phyloP scores from a whole-genome alignment of 1,140 invertebrate genomes.

The Gyrodactylus bullatarudis region DNA sequence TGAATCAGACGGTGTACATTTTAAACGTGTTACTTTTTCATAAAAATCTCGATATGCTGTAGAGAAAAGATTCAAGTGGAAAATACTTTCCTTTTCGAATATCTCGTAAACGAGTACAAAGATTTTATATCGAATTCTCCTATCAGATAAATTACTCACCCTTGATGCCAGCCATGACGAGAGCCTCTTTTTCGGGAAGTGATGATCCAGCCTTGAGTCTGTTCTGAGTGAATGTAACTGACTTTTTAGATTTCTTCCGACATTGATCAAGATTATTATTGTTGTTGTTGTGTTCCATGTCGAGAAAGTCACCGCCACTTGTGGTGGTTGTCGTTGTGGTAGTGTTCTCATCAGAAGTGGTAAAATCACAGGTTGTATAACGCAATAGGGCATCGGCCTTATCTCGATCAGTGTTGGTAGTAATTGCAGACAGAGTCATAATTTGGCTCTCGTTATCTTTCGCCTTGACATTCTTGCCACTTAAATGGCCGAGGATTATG shows the following conservation, averaged over 20 bases:
- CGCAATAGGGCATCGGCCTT: neutral
- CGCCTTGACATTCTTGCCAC: neutral
- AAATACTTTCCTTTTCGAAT: too few species aligned
- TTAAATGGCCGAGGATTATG: neutral
- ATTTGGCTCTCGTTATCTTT: neutral
- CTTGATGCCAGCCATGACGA: neutral
- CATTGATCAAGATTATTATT: neutral
- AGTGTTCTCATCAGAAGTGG: neutral
- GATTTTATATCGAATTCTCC: too few species aligned
- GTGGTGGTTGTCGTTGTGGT: neutral
- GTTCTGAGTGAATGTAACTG: neutral
- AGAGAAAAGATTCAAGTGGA: too few species aligned
- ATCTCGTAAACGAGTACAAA: too few species aligned
- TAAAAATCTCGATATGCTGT: too few species aligned
- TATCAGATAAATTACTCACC: neutral
- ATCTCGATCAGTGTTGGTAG: neutral
- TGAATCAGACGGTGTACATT: too few species aligned
- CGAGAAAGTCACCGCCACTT: neutral
- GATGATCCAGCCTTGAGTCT: neutral
- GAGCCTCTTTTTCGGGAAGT: neutral
- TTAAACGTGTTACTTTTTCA: too few species aligned
- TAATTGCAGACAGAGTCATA: neutral
- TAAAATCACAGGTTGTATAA: neutral
- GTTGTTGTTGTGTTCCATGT: too few species aligned
- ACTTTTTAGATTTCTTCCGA: neutral